Evolutionary conservation across 2,888 invertebrate species (phyloP).

Genomic region (Catocala fraxini): DNA sequence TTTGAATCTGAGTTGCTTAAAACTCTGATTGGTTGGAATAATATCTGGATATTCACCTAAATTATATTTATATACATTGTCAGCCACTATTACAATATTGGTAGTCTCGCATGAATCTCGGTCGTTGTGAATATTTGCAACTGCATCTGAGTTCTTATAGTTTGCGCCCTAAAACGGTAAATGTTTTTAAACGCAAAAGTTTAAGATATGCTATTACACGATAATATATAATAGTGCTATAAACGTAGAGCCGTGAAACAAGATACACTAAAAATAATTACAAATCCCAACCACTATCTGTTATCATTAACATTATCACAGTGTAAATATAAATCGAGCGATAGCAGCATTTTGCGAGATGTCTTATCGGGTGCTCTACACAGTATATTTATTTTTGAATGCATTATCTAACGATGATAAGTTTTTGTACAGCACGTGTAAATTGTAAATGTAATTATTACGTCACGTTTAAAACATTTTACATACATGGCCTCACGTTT

Average conservation of each 20-base stretch:
- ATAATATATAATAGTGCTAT: slow-evolving; percentile 27
- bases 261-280: slow-evolving; percentile 69
- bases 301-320: slow-evolving; percentile 67
- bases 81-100: too few species aligned
- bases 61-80: too few species aligned
- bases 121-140: too few species aligned
- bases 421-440: slow-evolving; percentile 30
- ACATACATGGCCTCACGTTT: too few species aligned
- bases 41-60: too few species aligned
- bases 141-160: too few species aligned
- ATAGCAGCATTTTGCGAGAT: slow-evolving; percentile 75
- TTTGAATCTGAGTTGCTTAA: too few species aligned
- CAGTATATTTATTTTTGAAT: slow-evolving; percentile 76
- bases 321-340: slow-evolving; percentile 70
- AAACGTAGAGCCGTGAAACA: slow-evolving; percentile 37
- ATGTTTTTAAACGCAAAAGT: neutral
- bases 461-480: slow-evolving; percentile 12
- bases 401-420: slow-evolving; percentile 67
- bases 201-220: slow-evolving; percentile 13
- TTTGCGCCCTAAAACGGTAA: too few species aligned
- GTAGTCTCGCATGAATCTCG: too few species aligned
- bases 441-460: slow-evolving; percentile 46
- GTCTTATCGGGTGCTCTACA: slow-evolving; percentile 68
- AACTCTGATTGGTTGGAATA: too few species aligned
- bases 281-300: slow-evolving; percentile 69